phyloP scores from a whole-genome alignment of 2,888 invertebrate species.

The Leptinotarsa rubiginosa region DNA sequence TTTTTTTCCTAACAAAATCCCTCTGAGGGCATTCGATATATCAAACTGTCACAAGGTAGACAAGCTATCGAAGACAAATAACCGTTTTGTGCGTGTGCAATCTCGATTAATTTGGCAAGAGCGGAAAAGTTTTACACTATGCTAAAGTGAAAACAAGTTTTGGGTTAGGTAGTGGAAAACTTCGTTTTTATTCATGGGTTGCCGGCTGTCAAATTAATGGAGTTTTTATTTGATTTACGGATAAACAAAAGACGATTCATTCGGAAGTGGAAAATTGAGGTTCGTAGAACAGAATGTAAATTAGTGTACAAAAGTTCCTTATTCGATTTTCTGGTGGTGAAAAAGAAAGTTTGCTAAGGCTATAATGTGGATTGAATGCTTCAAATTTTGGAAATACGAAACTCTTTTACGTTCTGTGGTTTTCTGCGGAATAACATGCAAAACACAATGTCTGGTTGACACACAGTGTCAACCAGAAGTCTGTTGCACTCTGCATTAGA shows the following conservation, averaged over 20 bases:
- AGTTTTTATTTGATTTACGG: constrained; percentile 2
- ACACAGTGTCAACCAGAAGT: no score
- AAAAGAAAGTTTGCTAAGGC: no score
- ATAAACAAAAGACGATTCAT: neutral
- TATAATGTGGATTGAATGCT: no score
- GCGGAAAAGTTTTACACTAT: neutral
- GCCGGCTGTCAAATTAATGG: constrained; percentile 1
- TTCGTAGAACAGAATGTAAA: no score
- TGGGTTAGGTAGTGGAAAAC: neutral
- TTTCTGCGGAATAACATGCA: no score
- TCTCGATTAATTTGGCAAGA: neutral
- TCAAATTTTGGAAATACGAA: no score
- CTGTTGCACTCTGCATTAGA: no score
- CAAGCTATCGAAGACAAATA: neutral
- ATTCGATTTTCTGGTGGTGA: no score
- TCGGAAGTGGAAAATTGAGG: neutral
- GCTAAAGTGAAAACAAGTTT: neutral
- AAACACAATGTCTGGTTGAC: no score
- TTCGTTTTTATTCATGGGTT: neutral
- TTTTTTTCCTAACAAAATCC: neutral
- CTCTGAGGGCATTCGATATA: neutral
- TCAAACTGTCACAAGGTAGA: neutral
- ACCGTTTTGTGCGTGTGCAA: neutral
- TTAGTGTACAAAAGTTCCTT: no score
- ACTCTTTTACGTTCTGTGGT: no score